Evolutionary conservation across 2,797 vertebrate species (phyloP).

Genomic region (Notolabrus celidotus): DNA sequence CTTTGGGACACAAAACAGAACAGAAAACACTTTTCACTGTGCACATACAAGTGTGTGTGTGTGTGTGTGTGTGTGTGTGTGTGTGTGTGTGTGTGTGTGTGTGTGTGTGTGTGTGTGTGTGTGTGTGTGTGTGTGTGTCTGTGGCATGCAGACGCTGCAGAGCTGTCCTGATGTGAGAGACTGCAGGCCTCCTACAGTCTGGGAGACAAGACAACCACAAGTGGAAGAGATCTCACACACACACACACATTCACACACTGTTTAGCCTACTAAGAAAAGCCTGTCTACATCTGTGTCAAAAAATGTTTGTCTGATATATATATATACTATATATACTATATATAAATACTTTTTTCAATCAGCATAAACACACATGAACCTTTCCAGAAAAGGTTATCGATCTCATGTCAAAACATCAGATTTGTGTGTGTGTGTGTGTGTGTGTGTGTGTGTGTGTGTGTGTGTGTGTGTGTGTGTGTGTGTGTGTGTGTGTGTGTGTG

Average conservation of each 20-base stretch:
- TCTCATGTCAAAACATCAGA: not conserved
- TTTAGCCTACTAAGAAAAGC: not conserved
- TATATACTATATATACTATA: not conserved
- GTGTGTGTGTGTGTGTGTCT: slow-evolving; percentile 35
- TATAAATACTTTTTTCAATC: not conserved
- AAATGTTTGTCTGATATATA: not conserved
- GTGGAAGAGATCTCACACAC: slow-evolving; percentile 58
- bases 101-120: slow-evolving; percentile 14
- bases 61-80: slow-evolving; percentile 33
- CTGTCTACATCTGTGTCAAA: not conserved
- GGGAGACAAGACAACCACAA: slow-evolving; percentile 67
- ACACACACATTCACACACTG: slow-evolving; percentile 27
- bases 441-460: too few relatives aligned
- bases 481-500: slow-evolving; percentile 1
- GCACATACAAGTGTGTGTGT: slow-evolving; percentile 27
- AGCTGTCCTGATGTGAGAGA: slow-evolving; percentile 64
- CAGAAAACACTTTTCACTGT: too few relatives aligned
- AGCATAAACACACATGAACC: too few relatives aligned
- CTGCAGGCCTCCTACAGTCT: slow-evolving; percentile 82
- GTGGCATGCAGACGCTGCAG: slow-evolving; percentile 50
- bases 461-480: not conserved
- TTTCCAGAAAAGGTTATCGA: not conserved
- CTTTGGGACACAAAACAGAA: too few relatives aligned
- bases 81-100: slow-evolving; percentile 1
- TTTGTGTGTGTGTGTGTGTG: too few relatives aligned